These are phyloP conservation scores for Apogon talboti DNA, from an alignment of 2,797 vertebrate genomes.

Conservation along the genomic window DNA sequence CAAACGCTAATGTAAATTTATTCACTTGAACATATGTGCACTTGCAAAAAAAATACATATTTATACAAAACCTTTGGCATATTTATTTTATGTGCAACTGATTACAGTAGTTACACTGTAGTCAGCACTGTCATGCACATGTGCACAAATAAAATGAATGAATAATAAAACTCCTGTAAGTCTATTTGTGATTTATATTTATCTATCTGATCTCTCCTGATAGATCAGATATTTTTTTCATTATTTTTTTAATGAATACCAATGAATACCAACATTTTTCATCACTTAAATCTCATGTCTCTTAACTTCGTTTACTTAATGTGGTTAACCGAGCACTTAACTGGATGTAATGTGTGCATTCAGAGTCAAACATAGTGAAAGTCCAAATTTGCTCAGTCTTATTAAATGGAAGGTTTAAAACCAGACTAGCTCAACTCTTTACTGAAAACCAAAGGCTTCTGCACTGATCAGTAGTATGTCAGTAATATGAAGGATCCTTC, in stretches of 20 bases:
- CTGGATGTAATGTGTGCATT: not conserved
- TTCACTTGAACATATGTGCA: conserved; percentile 16
- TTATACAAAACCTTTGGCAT: not conserved
- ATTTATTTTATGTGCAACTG: conserved; percentile 13
- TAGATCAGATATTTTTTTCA: too few species aligned
- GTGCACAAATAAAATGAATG: too few species aligned
- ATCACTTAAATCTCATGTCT: not conserved
- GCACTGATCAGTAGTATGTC: not conserved
- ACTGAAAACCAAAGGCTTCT: too few species aligned
- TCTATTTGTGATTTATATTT: not conserved
- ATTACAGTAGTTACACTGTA: not conserved
- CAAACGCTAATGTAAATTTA: conserved; percentile 14
- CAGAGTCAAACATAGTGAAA: not conserved
- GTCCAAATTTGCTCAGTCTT: conserved; percentile 1
- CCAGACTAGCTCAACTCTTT: too few species aligned
- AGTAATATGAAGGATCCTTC: not conserved
- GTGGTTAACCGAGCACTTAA: not conserved
- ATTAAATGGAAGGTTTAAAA: too few species aligned
- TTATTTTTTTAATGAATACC: too few species aligned
- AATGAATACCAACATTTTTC: too few species aligned
- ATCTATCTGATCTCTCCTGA: too few species aligned
- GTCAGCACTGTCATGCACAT: not conserved
- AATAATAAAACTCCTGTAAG: not conserved
- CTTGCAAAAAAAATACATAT: not conserved
- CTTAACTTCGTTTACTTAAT: not conserved